Evolutionary conservation across 2,797 vertebrate genomes (phyloP).

Genomic region (Geotrypetes seraphini): DNA sequence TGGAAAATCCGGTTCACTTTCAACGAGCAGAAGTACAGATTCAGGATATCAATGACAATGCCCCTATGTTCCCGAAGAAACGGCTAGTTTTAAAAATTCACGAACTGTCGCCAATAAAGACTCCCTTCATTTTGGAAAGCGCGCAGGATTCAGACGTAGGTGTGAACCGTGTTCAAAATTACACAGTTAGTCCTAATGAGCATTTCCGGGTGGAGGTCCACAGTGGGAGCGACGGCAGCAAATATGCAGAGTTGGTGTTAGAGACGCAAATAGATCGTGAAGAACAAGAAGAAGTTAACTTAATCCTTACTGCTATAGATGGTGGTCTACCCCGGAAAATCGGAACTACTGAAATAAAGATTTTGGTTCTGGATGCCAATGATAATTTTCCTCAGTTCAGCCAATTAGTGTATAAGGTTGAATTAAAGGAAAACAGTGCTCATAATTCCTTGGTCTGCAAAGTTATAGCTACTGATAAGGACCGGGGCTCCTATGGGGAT

Average conservation of each 20-base stretch:
- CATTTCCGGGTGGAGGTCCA: constrained; percentile 29
- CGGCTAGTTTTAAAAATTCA: constrained; percentile 28
- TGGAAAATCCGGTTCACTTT: constrained; percentile 19
- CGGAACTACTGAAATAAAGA: constrained; percentile 28
- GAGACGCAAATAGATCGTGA: constrained; percentile 51
- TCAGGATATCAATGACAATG: constrained; percentile 19
- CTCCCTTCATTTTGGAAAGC: no score
- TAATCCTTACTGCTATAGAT: constrained; percentile 49
- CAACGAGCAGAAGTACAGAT: not conserved
- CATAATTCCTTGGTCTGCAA: not conserved
- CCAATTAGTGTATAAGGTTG: not conserved
- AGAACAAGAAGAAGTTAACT: constrained; percentile 29
- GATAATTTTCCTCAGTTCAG: constrained; percentile 34
- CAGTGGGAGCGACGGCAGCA: constrained; percentile 4
- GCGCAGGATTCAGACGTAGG: constrained; percentile 37
- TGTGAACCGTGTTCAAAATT: constrained; percentile 30
- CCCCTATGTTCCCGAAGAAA: constrained; percentile 20
- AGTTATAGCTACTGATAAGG: constrained; percentile 32
- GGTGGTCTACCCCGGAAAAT: constrained; percentile 46
- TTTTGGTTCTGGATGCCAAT: constrained; percentile 22
- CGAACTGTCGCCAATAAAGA: constrained; percentile 9
- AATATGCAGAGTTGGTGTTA: constrained; percentile 37
- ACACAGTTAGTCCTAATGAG: constrained; percentile 32
- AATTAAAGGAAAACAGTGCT: constrained; percentile 1
- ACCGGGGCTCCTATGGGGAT: constrained; percentile 37